phyloP scores from a whole-genome alignment of 2,888 invertebrate genomes.

The Epinotia ramella region DNA sequence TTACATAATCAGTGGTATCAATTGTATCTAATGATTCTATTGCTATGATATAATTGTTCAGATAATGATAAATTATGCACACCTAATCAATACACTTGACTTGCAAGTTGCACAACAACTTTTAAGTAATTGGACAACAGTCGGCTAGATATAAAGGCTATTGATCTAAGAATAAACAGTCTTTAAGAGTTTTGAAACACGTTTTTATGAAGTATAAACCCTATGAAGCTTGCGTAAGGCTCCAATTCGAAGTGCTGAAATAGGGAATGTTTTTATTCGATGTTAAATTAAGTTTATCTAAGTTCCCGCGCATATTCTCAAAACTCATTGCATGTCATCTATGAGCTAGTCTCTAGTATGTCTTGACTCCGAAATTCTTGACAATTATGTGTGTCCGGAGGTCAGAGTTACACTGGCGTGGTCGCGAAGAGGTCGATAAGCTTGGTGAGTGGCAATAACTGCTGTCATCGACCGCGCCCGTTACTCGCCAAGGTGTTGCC shows the following conservation, averaged over 20 bases:
- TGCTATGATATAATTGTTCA: slow-evolving; percentile 17
- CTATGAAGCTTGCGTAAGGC: background rate
- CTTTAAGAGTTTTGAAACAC: background rate
- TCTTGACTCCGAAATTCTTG: background rate
- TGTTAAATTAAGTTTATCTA: slow-evolving; percentile 17
- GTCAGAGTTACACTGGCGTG: background rate
- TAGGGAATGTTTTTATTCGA: background rate
- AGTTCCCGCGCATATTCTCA: slow-evolving; percentile 37
- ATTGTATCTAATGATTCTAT: slow-evolving; percentile 10
- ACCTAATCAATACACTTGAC: slow-evolving; percentile 13
- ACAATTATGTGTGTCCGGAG: background rate
- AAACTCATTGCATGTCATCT: background rate
- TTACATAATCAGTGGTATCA: slow-evolving; percentile 6
- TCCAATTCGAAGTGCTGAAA: background rate
- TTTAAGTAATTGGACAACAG: slow-evolving; percentile 1
- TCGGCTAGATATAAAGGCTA: slow-evolving; percentile 4
- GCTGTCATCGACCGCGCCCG: slow-evolving; percentile 67
- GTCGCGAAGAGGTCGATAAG: background rate
- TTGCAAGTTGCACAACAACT: background rate
- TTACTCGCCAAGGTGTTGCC: slow-evolving; percentile 51
- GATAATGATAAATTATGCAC: slow-evolving; percentile 13
- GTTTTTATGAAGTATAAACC: background rate
- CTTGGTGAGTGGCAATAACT: slow-evolving; percentile 41
- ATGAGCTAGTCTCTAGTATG: background rate
- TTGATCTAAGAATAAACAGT: slow-evolving; percentile 3